Percentiles rank a stretch among this genome's conserved stretches.
These are phyloP conservation scores for Acridotheres tristis DNA, from an alignment of 2,797 vertebrate genomes.

Conservation along the genomic window DNA sequence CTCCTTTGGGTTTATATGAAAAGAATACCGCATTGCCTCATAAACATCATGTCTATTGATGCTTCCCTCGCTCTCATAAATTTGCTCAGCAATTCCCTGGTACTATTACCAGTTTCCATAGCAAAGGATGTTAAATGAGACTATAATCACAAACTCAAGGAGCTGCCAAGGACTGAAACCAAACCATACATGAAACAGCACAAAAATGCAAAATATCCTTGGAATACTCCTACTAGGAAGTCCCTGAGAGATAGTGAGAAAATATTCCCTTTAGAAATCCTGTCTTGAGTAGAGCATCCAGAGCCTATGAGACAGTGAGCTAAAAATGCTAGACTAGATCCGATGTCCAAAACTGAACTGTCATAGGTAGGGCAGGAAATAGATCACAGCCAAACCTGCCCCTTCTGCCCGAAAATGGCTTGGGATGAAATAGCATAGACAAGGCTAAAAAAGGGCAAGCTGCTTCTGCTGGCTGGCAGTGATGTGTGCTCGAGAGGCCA, in stretches of 20 bases:
- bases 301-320: not conserved
- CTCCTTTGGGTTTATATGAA: not conserved
- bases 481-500: not conserved
- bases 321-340: not conserved
- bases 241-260: not conserved
- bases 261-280: not conserved
- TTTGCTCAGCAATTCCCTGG: slow-evolving; percentile 24
- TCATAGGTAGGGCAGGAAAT: not conserved
- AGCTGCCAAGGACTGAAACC: not conserved
- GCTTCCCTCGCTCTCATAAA: not conserved
- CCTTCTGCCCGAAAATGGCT: not conserved
- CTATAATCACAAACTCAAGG: not conserved
- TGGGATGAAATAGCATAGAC: not conserved
- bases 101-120: slow-evolving; percentile 31
- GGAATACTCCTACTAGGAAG: not conserved
- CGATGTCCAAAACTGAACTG: not conserved
- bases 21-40: not conserved
- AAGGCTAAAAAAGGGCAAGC: not conserved
- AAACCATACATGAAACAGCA: not conserved
- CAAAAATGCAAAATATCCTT: slow-evolving; percentile 15
- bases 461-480: not conserved
- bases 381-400: not conserved
- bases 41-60: not conserved
- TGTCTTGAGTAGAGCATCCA: not conserved
- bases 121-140: slow-evolving; percentile 16